These are phyloP conservation scores for Urocyon cinereoargenteus DNA, from an alignment of 2,797 vertebrate species.

Conservation along the genomic window DNA sequence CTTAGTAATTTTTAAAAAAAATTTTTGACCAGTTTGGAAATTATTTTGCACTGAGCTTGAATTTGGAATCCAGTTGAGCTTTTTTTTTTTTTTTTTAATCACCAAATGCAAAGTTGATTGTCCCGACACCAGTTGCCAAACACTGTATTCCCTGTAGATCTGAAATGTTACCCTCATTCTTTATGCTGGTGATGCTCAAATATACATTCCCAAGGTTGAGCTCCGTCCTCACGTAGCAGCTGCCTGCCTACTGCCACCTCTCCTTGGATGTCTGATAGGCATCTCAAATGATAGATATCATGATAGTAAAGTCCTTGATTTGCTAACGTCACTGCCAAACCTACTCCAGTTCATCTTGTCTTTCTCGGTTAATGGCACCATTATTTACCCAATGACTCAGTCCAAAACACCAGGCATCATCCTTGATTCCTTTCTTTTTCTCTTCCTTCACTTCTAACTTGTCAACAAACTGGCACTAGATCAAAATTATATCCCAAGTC, in stretches of 20 bases:
- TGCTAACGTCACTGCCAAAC: not conserved
- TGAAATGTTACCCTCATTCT: not conserved
- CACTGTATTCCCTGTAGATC: not conserved
- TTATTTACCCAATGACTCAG: not conserved
- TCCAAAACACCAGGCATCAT: not conserved
- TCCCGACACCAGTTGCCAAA: not conserved
- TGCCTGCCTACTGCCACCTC: not conserved
- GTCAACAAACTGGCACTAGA: not conserved
- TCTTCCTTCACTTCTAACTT: not conserved
- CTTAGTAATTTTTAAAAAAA: not conserved
- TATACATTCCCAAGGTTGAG: not conserved
- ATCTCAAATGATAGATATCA: not conserved
- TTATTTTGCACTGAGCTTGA: constrained; percentile 23
- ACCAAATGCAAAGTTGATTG: not conserved
- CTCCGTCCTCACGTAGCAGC: not conserved
- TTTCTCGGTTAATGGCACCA: not conserved
- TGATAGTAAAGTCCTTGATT: not conserved
- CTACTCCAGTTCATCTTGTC: not conserved
- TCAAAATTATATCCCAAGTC: not conserved
- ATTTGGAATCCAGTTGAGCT: not conserved
- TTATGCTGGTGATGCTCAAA: not conserved
- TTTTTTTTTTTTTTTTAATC: not conserved
- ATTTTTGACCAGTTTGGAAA: not conserved
- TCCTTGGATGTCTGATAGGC: not conserved
- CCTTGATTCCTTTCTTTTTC: not conserved